Conservation (phyloP, 2,888 invertebrate genomes). For the Julus scanicus region DNA sequence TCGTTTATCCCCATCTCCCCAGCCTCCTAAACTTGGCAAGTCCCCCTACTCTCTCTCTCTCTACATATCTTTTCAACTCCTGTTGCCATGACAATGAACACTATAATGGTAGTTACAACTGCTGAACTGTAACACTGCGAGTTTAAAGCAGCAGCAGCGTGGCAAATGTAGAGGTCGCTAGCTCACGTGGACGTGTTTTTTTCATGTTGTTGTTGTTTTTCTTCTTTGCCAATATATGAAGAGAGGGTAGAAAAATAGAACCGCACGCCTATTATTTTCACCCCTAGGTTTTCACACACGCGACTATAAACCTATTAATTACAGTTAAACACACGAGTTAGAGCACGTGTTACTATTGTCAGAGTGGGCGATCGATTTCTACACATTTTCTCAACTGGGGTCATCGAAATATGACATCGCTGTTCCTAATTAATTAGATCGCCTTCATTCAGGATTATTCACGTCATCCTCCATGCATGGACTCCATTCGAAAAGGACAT, state of each 20-base stretch:
- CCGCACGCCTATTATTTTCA: neutral
- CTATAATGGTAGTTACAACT: conserved; percentile 30
- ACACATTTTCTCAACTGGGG: neutral
- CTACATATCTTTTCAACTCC: conserved; percentile 27
- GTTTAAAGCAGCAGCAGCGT: neutral
- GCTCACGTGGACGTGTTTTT: neutral
- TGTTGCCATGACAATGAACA: conserved; percentile 39
- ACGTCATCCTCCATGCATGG: neutral
- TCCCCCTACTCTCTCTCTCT: conserved; percentile 11
- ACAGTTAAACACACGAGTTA: neutral
- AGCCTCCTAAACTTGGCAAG: conserved; percentile 34
- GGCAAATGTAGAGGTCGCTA: conserved; percentile 28
- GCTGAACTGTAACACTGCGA: conserved; percentile 23
- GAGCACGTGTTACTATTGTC: neutral
- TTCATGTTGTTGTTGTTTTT: neutral
- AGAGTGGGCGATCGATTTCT: neutral
- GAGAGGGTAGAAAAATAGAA: neutral
- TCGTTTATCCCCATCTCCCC: neutral
- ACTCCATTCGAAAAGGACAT: neutral
- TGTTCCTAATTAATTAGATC: neutral
- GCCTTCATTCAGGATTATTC: neutral
- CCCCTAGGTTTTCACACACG: neutral
- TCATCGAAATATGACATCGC: neutral
- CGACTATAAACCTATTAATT: neutral
- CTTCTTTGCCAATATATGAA: neutral